Base-by-base conservation (phyloP, 2,113 vertebrate species). In the Myiozetetes cayanensis region DNA sequence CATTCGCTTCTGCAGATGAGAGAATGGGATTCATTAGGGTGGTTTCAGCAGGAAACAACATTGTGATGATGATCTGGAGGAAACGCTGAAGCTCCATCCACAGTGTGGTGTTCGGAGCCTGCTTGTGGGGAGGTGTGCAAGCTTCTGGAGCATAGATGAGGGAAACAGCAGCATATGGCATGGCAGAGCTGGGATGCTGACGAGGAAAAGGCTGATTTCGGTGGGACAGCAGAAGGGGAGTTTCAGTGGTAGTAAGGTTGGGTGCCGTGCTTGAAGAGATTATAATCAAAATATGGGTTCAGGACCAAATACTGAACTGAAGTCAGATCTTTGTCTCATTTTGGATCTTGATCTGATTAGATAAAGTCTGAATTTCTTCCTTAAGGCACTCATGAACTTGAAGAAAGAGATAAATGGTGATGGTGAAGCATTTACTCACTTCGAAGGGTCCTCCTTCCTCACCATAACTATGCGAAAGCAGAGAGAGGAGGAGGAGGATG, bases 71-170 rank as follows among this genome's bases (percentile, higher is more conserved):
- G 79, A 8, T 90, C 7, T 76, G 65, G 49, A 93, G 76, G 80
- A 90, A 63, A 37, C 7, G 52, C 83, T 71, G 82, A 59, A 81
- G 39, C 2, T 3, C 11, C 31, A 1, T 62, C 39, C 8, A 1
- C 41, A 17, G 41, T 13, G 33, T 33, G 52, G 22, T 41, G 85
- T 9, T 44, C 43, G 50, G 30, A 82, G 55, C 55, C n/a, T 53
- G 23, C 0, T 0, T 7, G 3, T 33, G 22, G 5, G 7, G 58
- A 31, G 59, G 22, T 2, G 11, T 50, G 49, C 5, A 24, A 72
- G 35, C 3, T 9, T 81, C 71, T 27, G n/a, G 52, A 58, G 37
- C 0, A 0, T 31, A 33, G 68, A 9, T 17, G 55, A 52, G 35
- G 31, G 67, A 63, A 86, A 39, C 16, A 31, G 67, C 62, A 76